Evolutionary conservation across 2,113 vertebrate genomes (phyloP).

Genomic region (Phalacrocorax aristotelis): DNA sequence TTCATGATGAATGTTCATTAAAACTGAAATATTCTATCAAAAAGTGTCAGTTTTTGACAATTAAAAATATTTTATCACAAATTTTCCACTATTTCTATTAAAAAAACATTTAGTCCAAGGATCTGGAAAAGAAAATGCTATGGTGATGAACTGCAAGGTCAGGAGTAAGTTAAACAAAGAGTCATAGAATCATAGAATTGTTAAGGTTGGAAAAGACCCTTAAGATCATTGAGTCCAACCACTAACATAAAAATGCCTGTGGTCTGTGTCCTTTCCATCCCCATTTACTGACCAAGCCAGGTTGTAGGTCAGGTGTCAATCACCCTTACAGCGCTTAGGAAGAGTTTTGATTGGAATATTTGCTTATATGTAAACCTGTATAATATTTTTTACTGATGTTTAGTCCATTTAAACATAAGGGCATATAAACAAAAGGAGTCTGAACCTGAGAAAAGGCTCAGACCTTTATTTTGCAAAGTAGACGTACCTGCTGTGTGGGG

Average conservation of each 20-base stretch:
- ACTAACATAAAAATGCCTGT: not conserved
- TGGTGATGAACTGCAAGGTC: not conserved
- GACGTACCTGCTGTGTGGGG: not conserved
- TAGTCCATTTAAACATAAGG: not conserved
- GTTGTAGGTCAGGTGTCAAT: not conserved
- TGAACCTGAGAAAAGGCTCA: not conserved
- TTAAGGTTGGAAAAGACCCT: too few species aligned
- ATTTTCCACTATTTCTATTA: not conserved
- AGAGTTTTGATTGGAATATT: not conserved
- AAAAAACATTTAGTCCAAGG: not conserved
- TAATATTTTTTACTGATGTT: not conserved
- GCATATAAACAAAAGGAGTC: not conserved
- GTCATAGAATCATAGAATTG: too few species aligned
- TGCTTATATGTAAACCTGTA: not conserved
- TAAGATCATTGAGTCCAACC: too few species aligned
- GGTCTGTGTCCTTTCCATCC: not conserved
- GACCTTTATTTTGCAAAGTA: not conserved
- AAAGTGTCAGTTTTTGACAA: not conserved
- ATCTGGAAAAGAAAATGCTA: not conserved
- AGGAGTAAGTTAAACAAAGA: not conserved
- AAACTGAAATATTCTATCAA: not conserved
- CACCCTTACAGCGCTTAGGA: not conserved
- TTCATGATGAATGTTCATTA: not conserved
- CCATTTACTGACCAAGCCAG: not conserved
- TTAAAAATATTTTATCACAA: not conserved